Evolutionary conservation across 2,797 vertebrate genomes (phyloP).

Genomic region (Geotria australis): DNA sequence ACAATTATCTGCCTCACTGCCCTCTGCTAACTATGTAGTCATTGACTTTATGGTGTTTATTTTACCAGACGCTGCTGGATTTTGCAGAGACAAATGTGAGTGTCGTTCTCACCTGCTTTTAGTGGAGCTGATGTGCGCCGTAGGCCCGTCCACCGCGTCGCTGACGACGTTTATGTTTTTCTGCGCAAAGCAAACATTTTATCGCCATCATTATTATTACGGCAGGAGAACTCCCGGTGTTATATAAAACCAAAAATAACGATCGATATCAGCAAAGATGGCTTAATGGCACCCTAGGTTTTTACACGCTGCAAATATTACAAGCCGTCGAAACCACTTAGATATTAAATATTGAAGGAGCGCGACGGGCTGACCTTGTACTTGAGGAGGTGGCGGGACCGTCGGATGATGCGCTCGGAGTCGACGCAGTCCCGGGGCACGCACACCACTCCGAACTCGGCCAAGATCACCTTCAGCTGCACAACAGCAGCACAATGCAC

Average conservation of each 20-base stretch:
- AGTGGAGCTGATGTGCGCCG: constrained; percentile 82
- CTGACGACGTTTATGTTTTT: constrained; percentile 70
- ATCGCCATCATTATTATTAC: not conserved
- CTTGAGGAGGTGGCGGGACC: constrained; percentile 76
- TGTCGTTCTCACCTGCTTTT: constrained; percentile 49
- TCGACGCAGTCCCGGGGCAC: constrained; percentile 66
- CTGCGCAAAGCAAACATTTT: constrained; percentile 11
- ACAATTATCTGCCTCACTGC: too few relatives aligned
- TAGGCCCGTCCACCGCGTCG: constrained; percentile 50
- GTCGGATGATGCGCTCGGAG: constrained; percentile 78
- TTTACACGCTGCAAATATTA: not conserved
- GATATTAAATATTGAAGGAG: too few relatives aligned
- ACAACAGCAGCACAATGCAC: constrained; percentile 1
- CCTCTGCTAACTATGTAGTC: too few relatives aligned
- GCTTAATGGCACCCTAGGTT: not conserved
- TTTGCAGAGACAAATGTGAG: too few relatives aligned
- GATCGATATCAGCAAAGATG: not conserved
- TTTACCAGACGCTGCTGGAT: too few relatives aligned
- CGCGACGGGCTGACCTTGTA: constrained; percentile 28
- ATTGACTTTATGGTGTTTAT: too few relatives aligned
- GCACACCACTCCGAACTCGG: constrained; percentile 84
- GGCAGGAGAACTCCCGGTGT: not conserved
- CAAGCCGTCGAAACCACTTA: too few relatives aligned
- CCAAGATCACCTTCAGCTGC: constrained; percentile 92
- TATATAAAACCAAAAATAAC: not conserved